Evolutionary conservation across 92 coral and sea anemone species (phyloP).

Genomic region (Isaurus tuberculatus): DNA sequence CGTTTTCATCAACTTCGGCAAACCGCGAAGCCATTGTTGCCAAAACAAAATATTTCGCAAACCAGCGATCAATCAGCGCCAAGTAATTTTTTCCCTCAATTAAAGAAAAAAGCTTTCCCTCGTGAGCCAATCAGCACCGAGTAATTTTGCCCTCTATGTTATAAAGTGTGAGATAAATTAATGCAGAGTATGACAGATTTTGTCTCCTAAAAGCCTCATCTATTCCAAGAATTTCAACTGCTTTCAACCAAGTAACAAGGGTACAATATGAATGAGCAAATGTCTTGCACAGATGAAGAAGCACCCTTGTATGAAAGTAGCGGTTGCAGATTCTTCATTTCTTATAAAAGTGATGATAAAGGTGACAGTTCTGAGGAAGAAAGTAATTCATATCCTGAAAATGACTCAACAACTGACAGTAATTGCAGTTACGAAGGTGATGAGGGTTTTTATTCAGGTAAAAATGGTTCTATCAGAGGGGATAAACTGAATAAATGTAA

Average conservation of each 20-base stretch:
- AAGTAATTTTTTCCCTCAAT: no score
- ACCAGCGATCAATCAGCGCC: no score
- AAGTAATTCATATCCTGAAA: not conserved
- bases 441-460: not conserved
- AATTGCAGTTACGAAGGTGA: not conserved
- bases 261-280: not conserved
- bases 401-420: not conserved
- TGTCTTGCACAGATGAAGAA: not conserved
- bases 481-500: not conserved
- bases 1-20: no score
- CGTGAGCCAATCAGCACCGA: no score
- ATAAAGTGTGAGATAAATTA: not conserved
- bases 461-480: not conserved
- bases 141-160: no score
- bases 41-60: no score
- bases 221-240: not conserved
- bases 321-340: not conserved
- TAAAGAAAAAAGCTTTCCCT: no score
- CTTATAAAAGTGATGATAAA: not conserved
- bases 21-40: no score
- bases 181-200: not conserved
- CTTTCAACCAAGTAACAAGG: not conserved
- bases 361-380: not conserved
- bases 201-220: not conserved
- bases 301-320: not conserved